These are phyloP conservation scores for Heteromyza rotundicornis DNA, from an alignment of 2,888 invertebrate genomes.

Conservation along the genomic window DNA sequence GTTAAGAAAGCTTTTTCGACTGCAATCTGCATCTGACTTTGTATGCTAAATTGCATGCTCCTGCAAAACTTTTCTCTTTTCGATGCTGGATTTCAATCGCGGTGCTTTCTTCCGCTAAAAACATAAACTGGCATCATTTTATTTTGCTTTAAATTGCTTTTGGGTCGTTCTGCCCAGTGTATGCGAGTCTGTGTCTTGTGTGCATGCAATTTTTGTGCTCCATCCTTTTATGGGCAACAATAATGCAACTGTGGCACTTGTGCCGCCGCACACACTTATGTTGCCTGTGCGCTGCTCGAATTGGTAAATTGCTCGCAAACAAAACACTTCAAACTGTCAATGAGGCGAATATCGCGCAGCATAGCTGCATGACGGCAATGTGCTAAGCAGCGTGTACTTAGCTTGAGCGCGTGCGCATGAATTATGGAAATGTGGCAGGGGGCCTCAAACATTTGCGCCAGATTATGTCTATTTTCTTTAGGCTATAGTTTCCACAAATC, in stretches of 20 bases:
- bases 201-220: background rate
- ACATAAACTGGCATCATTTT: too few species aligned
- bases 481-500: too few species aligned
- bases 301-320: constrained; percentile 34
- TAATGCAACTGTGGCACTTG: constrained; percentile 34
- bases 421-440: constrained; percentile 38
- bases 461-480: too few species aligned
- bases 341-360: constrained; percentile 13
- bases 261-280: background rate
- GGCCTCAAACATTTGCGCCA: constrained; percentile 10
- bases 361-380: constrained; percentile 6
- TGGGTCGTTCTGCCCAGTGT: background rate
- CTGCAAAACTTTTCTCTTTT: too few species aligned
- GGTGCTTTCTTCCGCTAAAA: too few species aligned
- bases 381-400: constrained; percentile 26
- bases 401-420: constrained; percentile 43
- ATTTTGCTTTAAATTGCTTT: background rate
- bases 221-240: constrained; percentile 32
- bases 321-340: constrained; percentile 39
- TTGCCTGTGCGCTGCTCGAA: constrained; percentile 10
- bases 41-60: too few species aligned
- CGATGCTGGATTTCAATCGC: too few species aligned
- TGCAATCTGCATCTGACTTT: too few species aligned
- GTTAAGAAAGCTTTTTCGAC: too few species aligned
- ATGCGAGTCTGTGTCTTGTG: background rate